Conservation (phyloP, 2,888 invertebrate genomes). For the Nemurella pictetii region DNA sequence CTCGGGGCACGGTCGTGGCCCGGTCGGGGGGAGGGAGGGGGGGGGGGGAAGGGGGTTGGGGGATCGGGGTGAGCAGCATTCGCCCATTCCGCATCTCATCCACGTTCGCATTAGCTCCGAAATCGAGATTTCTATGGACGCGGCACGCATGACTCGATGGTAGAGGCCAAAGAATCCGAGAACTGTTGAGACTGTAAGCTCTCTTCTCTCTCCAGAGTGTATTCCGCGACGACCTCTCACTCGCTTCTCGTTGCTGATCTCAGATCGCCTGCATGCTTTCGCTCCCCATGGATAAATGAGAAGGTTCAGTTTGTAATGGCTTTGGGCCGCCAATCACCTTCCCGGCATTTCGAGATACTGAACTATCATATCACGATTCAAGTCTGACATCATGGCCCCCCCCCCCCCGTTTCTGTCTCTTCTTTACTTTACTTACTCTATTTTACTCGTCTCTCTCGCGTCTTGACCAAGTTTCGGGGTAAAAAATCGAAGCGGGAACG, state of each 20-base stretch:
- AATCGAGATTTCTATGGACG: conserved; percentile 21
- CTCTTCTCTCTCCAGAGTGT: not conserved
- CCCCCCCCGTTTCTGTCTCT: not conserved
- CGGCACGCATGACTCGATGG: not conserved
- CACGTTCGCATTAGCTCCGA: conserved; percentile 28
- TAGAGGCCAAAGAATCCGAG: conserved; percentile 12
- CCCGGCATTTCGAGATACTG: conserved; percentile 6
- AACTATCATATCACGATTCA: conserved; percentile 14
- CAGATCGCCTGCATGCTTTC: not conserved
- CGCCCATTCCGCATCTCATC: conserved; percentile 18
- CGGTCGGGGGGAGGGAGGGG: not conserved
- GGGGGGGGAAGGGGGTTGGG: not conserved
- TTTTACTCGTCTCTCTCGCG: not conserved
- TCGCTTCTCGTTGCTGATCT: not conserved
- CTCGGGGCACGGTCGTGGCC: not conserved
- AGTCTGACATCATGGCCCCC: not conserved
- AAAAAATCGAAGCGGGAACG: not conserved
- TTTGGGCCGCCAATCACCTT: conserved; percentile 29
- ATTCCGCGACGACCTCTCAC: not conserved
- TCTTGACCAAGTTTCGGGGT: conserved; percentile 4
- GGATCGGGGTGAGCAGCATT: not conserved
- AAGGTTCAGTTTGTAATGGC: conserved; percentile 26
- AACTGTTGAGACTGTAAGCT: not conserved
- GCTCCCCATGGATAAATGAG: conserved; percentile 26
- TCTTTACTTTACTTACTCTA: not conserved